phyloP scores from a whole-genome alignment of 2,888 invertebrate species.

The Cryptosula pallasiana region DNA sequence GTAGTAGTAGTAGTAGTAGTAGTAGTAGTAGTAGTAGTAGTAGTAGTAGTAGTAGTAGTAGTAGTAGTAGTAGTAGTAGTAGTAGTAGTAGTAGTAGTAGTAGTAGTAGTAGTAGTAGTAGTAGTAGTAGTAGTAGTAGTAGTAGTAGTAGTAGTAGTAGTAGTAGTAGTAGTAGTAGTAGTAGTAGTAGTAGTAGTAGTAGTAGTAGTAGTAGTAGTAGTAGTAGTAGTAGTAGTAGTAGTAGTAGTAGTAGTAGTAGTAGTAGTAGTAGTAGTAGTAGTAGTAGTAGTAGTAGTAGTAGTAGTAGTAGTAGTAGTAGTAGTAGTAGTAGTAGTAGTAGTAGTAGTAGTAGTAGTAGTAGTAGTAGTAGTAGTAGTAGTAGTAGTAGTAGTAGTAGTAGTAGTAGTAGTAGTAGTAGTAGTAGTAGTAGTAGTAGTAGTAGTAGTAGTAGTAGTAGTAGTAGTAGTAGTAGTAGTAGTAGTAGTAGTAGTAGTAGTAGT shows the following conservation, averaged over 20 bases:
- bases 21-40: no score
- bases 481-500: conserved; percentile 11
- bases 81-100: conserved; percentile 24
- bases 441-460: conserved; percentile 17
- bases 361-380: conserved; percentile 15
- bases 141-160: conserved; percentile 25
- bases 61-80: conserved; percentile 25
- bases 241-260: conserved; percentile 27
- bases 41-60: conserved; percentile 23
- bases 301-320: conserved; percentile 26
- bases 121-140: conserved; percentile 24
- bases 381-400: no score
- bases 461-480: conserved; percentile 13
- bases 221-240: conserved; percentile 27
- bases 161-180: conserved; percentile 26
- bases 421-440: conserved; percentile 20
- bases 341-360: conserved; percentile 24
- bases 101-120: conserved; percentile 23
- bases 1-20: no score
- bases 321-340: conserved; percentile 14
- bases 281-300: conserved; percentile 28
- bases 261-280: conserved; percentile 27
- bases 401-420: conserved; percentile 19
- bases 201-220: conserved; percentile 27
- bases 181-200: conserved; percentile 25